Base-by-base conservation (phyloP, 2,113 vertebrate genomes). In the Lathamus discolor region DNA sequence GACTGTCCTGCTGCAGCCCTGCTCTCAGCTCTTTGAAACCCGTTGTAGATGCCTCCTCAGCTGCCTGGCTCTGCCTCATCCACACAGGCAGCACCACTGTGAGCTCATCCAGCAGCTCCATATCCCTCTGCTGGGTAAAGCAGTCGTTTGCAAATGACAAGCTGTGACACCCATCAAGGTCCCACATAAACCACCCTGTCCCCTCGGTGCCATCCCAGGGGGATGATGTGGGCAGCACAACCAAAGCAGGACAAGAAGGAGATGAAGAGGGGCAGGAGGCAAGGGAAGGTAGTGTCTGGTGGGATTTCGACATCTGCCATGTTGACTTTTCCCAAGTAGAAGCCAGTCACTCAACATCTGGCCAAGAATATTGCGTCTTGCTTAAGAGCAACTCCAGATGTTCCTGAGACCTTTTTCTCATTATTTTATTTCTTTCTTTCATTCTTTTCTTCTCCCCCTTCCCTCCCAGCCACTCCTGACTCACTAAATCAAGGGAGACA, bases 361-460 rank as follows among this genome's bases (percentile, higher is more conserved):
- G 93, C 88, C 2, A 77, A 90, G 74, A 84, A 92, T 95, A 93
- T 96, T 97, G 76, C 48, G 0, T 88, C 88, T 91, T 93, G 86
- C 80, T 81, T 94, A 83, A 97, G 96, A 97, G 93, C 89, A 97
- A 81, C 92, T 97, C 97, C 97, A 97, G 95, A 97, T 97, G 96
- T 97, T 95, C 57, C 52, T 54, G 29, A 87, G 83, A 91, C 70
- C 61, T 96, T 95, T 97, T 93, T 73, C 92, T 92, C 94, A 92
- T 95, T 96, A 96, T 95, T 97, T 93, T 92, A 37, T 94, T 96
- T 95, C 90, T 92, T 96, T 90, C 91, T 95, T 96, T 93, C 81
- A 64, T 94, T 95, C 75, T 90, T 92, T 89, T 91, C 55, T 81
- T 88, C 75, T 57, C 67, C 59, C 85, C 3, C 20, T 85, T 73